Percentiles rank a stretch among this genome's conserved stretches.
Conservation (phyloP, 2,888 invertebrate genomes). For the Hypomecis atomaria region DNA sequence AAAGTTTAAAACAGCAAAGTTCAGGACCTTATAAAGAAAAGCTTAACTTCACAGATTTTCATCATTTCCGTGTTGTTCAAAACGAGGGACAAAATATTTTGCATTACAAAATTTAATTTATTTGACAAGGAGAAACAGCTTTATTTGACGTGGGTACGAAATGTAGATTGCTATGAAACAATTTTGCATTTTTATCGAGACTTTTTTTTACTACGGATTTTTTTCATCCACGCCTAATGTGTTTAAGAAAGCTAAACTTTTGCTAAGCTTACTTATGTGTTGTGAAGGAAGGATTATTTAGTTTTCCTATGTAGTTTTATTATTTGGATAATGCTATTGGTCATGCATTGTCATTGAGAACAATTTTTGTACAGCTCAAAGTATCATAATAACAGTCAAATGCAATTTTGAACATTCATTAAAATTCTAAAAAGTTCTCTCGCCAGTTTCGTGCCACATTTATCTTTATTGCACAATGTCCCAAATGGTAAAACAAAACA, state of each 20-base stretch:
- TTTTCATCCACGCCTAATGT: background rate
- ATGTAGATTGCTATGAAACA: slow-evolving; percentile 37
- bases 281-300: no score
- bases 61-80: slow-evolving; percentile 12
- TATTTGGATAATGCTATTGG: no score
- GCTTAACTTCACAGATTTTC: slow-evolving; percentile 2
- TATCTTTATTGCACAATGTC: no score
- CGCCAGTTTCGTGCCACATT: no score
- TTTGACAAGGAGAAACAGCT: slow-evolving; percentile 37
- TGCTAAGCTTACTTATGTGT: background rate
- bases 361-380: no score
- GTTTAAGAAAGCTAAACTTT: background rate
- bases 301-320: no score
- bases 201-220: slow-evolving; percentile 12
- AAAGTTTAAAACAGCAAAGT: slow-evolving; percentile 4
- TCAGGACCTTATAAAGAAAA: slow-evolving; percentile 3
- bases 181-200: slow-evolving; percentile 29
- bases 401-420: no score
- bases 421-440: no score
- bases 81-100: slow-evolving; percentile 24
- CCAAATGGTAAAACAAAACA: background rate
- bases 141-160: slow-evolving; percentile 37
- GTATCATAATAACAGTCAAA: no score
- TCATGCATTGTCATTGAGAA: no score
- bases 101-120: slow-evolving; percentile 35